Evolutionary conservation across 2,797 vertebrate genomes (phyloP).

Genomic region (Hylomyscus alleni): DNA sequence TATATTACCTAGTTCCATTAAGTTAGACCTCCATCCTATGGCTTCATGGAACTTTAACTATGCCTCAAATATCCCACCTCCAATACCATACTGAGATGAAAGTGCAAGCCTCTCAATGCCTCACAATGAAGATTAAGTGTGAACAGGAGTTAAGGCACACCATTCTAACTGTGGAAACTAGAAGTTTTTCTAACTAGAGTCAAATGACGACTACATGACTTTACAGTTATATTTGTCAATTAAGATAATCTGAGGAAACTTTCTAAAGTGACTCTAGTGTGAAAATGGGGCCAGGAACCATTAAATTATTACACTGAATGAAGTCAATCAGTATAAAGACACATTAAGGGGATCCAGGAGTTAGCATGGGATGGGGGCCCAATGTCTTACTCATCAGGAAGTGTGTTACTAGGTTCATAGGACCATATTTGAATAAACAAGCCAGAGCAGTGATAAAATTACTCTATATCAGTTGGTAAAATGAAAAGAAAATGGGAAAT

Average conservation of each 20-base stretch:
- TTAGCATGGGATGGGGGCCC: not conserved
- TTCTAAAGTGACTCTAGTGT: not conserved
- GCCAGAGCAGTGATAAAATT: not conserved
- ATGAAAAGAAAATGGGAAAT: not conserved
- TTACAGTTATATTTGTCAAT: not conserved
- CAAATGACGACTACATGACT: slow-evolving; percentile 11
- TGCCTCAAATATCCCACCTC: not conserved
- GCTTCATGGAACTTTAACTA: not conserved
- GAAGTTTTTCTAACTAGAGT: not conserved
- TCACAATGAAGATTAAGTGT: not conserved
- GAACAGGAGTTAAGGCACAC: not conserved
- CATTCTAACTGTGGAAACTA: not conserved
- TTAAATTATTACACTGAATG: not conserved
- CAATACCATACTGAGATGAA: not conserved
- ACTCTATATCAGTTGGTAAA: not conserved
- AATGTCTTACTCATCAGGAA: not conserved
- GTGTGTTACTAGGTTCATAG: not conserved
- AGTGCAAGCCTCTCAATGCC: not conserved
- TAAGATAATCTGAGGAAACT: not conserved
- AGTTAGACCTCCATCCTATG: not conserved
- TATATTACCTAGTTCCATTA: not conserved
- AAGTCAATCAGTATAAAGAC: slow-evolving; percentile 8
- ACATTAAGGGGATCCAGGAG: not conserved
- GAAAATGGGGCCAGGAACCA: not conserved
- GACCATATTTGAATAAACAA: slow-evolving; percentile 37